A percentile compares a stretch with the other conserved stretches of the same genome.
These are phyloP conservation scores for Stenoptilia bipunctidactyla DNA, from an alignment of 2,888 invertebrate genomes.

Conservation along the genomic window DNA sequence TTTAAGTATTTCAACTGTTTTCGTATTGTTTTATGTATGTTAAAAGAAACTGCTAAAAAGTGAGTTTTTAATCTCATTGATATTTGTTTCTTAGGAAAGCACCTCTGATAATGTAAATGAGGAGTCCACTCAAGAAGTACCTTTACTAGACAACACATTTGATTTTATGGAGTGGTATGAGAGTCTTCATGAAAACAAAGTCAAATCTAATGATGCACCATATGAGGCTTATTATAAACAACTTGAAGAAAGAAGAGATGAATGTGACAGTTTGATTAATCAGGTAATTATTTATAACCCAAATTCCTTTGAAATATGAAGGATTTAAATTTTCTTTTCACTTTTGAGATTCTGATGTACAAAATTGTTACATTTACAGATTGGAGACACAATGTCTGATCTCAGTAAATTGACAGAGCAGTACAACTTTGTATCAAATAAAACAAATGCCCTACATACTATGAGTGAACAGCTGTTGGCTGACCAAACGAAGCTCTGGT, in stretches of 20 bases:
- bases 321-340: neutral
- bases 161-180: constrained; percentile 86
- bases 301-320: neutral
- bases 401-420: constrained; percentile 80
- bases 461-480: constrained; percentile 93
- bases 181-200: constrained; percentile 76
- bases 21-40: too few species aligned
- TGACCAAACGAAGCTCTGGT: constrained; percentile 87
- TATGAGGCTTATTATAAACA: constrained; percentile 81
- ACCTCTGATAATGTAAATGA: too few species aligned
- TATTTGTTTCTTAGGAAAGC: too few species aligned
- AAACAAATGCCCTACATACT: constrained; percentile 91
- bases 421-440: constrained; percentile 89
- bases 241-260: constrained; percentile 74
- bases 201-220: constrained; percentile 77
- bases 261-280: constrained; percentile 76
- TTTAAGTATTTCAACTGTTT: too few species aligned
- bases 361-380: too few species aligned
- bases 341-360: neutral
- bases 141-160: constrained; percentile 71
- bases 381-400: constrained; percentile 78
- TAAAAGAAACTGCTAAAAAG: too few species aligned
- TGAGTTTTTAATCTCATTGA: too few species aligned
- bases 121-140: constrained; percentile 20
- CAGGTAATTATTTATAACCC: constrained; percentile 49